phyloP scores from a whole-genome alignment of 2,797 vertebrate species.

The Brachyalestes nurse region DNA sequence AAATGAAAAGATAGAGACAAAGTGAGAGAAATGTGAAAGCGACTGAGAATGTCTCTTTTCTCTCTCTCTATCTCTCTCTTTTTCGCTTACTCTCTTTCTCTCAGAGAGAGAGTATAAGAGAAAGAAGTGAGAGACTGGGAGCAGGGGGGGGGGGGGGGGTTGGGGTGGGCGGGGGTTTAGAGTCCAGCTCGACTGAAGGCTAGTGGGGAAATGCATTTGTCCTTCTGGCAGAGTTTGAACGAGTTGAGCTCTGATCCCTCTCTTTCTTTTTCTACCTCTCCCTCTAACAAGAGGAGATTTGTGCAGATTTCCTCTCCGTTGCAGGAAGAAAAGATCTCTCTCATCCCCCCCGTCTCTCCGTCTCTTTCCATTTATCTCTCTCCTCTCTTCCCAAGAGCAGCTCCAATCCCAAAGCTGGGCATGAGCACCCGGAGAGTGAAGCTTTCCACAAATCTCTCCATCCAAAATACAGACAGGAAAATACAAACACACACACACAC shows the following conservation, averaged over 20 bases:
- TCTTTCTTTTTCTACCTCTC: constrained; percentile 56
- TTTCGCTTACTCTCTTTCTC: no score
- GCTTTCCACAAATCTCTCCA: constrained; percentile 64
- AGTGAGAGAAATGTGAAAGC: no score
- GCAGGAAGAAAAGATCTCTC: constrained; percentile 71
- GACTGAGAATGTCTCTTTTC: no score
- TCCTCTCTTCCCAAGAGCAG: constrained; percentile 65
- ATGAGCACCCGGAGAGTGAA: constrained; percentile 66
- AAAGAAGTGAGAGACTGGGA: neutral
- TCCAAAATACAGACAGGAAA: constrained; percentile 28
- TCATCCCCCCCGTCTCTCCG: constrained; percentile 62
- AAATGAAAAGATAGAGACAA: no score
- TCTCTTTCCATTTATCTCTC: constrained; percentile 72
- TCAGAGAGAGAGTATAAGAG: no score
- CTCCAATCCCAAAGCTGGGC: constrained; percentile 68
- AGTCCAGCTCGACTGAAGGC: constrained; percentile 56
- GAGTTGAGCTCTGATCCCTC: constrained; percentile 66
- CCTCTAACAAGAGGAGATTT: constrained; percentile 77
- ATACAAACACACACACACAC: constrained; percentile 40
- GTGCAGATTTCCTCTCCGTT: constrained; percentile 69
- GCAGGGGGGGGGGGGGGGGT: neutral
- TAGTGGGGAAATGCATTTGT: constrained; percentile 54
- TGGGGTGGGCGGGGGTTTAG: neutral
- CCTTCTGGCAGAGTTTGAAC: constrained; percentile 58
- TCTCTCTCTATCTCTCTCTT: no score